phyloP scores from a whole-genome alignment of 2,888 invertebrate species.

The Heliconius aoede region DNA sequence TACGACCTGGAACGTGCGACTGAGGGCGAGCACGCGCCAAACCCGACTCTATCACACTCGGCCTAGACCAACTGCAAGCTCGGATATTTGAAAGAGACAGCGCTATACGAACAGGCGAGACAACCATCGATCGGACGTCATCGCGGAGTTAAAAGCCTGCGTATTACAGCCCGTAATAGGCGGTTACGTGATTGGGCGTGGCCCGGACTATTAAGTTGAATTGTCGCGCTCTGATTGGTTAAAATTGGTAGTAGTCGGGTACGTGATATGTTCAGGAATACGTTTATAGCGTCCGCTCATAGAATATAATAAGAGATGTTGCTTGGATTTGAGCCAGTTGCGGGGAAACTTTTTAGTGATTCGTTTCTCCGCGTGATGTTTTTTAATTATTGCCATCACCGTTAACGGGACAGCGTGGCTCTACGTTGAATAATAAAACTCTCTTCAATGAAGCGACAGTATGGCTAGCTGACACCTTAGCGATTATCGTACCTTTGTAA shows the following conservation, averaged over 20 bases:
- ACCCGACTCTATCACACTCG: conserved; percentile 81
- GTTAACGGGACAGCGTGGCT: conserved; percentile 66
- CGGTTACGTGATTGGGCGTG: conserved; percentile 84
- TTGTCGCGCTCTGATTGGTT: conserved; percentile 83
- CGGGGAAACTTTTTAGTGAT: conserved; percentile 72
- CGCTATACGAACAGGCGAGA: conserved; percentile 61
- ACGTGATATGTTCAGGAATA: conserved; percentile 84
- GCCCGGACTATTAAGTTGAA: conserved; percentile 82
- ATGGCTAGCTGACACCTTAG: conserved; percentile 41
- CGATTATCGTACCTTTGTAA: conserved; percentile 7
- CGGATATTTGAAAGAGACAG: conserved; percentile 68
- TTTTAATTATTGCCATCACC: conserved; percentile 73
- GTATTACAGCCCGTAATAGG: conserved; percentile 83
- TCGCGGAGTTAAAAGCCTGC: conserved; percentile 82
- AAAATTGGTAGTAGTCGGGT: conserved; percentile 81
- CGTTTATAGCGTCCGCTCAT: conserved; percentile 81
- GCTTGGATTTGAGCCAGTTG: conserved; percentile 77
- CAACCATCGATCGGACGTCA: conserved; percentile 74
- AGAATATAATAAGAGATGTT: conserved; percentile 83
- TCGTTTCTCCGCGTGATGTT: conserved; percentile 70
- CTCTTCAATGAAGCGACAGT: conserved; percentile 33
- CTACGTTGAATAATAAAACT: conserved; percentile 56
- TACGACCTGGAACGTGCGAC: conserved; percentile 81
- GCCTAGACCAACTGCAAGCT: conserved; percentile 66
- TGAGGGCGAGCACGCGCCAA: conserved; percentile 81